Conservation (phyloP, 2,797 vertebrate genomes). For the Botia kubotai region DNA sequence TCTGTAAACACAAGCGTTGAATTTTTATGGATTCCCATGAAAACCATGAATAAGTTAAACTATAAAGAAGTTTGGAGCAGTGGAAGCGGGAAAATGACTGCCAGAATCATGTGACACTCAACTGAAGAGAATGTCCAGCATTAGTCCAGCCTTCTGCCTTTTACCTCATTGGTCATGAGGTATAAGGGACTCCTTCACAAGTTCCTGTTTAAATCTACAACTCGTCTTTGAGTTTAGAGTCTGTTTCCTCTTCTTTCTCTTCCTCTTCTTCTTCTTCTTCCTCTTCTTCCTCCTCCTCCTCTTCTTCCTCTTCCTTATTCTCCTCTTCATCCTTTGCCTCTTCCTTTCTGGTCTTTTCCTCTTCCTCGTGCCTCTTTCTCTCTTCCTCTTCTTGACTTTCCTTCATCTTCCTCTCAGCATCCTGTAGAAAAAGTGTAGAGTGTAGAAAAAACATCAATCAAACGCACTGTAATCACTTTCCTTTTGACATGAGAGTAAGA, state of each 20-base stretch:
- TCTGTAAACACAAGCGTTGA: constrained; percentile 26
- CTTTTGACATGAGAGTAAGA: not conserved
- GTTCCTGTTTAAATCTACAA: constrained; percentile 74
- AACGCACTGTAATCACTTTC: not conserved
- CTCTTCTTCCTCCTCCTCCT: constrained; percentile 62
- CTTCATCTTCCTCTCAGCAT: constrained; percentile 82
- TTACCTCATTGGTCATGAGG: constrained; percentile 32
- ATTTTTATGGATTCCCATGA: constrained; percentile 14
- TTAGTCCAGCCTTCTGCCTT: constrained; percentile 40
- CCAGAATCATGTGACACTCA: constrained; percentile 42
- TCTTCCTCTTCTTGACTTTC: constrained; percentile 81
- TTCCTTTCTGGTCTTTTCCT: constrained; percentile 77
- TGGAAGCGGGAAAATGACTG: constrained; percentile 37
- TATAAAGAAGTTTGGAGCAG: constrained; percentile 54
- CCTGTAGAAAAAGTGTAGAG: no score
- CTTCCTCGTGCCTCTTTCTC: constrained; percentile 81
- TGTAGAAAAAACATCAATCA: not conserved
- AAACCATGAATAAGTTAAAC: constrained; percentile 48
- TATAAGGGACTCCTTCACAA: constrained; percentile 39
- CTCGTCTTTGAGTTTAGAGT: constrained; percentile 81
- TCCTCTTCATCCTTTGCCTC: constrained; percentile 70
- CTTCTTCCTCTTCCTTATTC: constrained; percentile 55
- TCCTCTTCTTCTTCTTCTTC: constrained; percentile 63
- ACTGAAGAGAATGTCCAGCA: constrained; percentile 59
- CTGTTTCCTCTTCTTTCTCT: constrained; percentile 69